Percentiles rank a stretch among this genome's conserved stretches.
phyloP scores from a whole-genome alignment of 2,888 invertebrate species.

The Agrotis clavis region DNA sequence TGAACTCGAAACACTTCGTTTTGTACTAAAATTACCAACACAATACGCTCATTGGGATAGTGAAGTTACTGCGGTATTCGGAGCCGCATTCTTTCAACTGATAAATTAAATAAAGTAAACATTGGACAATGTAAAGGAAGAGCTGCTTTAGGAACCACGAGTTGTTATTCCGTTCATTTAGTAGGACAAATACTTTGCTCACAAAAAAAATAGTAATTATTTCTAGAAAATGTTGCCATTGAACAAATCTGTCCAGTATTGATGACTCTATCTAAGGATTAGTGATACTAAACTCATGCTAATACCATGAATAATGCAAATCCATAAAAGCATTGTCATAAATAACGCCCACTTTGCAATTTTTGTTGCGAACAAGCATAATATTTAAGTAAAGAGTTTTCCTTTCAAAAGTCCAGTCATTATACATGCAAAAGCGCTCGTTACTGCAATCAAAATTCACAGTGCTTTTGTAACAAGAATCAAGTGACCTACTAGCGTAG shows the following conservation, averaged over 20 bases:
- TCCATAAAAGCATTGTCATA: conserved; percentile 16
- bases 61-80: conserved; percentile 35
- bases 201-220: too few relatives aligned
- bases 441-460: conserved; percentile 48
- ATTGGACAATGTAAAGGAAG: conserved; percentile 40
- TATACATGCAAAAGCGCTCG: conserved; percentile 47
- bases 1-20: conserved; percentile 61
- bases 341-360: conserved; percentile 33
- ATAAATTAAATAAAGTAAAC: conserved; percentile 59
- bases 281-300: conserved; percentile 2
- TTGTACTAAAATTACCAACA: conserved; percentile 56
- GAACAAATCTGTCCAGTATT: not conserved
- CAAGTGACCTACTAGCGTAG: conserved; percentile 40
- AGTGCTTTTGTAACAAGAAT: conserved; percentile 48
- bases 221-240: too few relatives aligned
- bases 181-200: too few relatives aligned
- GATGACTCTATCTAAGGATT: not conserved
- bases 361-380: conserved; percentile 20
- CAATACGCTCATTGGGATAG: conserved; percentile 50
- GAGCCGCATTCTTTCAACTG: conserved; percentile 55
- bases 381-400: conserved; percentile 34
- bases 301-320: conserved; percentile 15
- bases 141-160: conserved; percentile 8
- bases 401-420: conserved; percentile 29
- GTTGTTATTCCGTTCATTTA: not conserved